Base-by-base conservation (phyloP, 53 echinoderm and acorn worm species). In the Temnopleurus reevesii region DNA sequence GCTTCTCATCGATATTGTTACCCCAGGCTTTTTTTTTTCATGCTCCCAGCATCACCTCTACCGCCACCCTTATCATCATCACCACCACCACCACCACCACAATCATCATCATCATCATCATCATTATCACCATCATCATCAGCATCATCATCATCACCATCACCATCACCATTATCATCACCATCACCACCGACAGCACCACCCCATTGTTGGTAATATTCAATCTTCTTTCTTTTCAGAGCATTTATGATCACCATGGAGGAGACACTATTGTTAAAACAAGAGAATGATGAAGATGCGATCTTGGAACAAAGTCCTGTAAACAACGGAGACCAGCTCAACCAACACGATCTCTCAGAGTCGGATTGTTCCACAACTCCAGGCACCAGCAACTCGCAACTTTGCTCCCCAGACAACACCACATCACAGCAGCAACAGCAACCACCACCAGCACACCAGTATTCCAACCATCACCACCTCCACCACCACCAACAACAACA, bases 181-280 rank as follows among this genome's bases (percentile, higher is more conserved):
- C n/a, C 60, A 21, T 60, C 23, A 60, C 60, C 60, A 60, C 23
- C 60, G 23, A 7, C 12, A 15, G 13, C 60, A 60, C 23, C 60
- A 21, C 3, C 3, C 77, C 77, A 46, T 2, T 5, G 26, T 38
- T 44, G 43, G 4, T 44, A 18, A 41, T 44, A 77, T 76, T 76
- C 45, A 13, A 12, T 44, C 17, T 21, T 21, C 8, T 76, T 23
- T 2, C 19, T 24, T 44, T 26, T 23, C 13, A 63, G 33, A 31
- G 26, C n/a, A 12, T 0, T 71, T 55, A 83, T 71, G 71, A 71
- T 71, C 41, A 71, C 61, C 53, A 87, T 87, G 88, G 88, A 87
- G 65, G 88, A 87, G 24, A 87, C 88, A 17, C n/a, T 49, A 6
- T 18, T 87, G 29, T 35, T 87, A n/a, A 87, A 87, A 36, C 88